Base-by-base conservation (phyloP, 2,888 invertebrate species). In the Andrena hattorfiana region DNA sequence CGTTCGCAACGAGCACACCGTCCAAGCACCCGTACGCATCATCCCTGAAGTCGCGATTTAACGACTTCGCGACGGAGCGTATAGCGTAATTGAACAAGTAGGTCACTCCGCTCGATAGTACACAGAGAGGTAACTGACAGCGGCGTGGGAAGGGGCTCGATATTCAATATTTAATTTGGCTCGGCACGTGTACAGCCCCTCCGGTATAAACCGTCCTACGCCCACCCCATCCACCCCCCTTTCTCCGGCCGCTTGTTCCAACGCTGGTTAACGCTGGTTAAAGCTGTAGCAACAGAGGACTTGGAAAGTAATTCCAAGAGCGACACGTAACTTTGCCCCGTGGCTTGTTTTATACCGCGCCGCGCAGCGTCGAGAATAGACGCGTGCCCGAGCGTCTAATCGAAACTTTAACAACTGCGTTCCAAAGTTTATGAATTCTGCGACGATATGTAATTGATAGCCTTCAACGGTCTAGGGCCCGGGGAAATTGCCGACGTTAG, bases 101-200 rank as follows among this genome's bases (percentile, higher is more conserved):
- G 87, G 87, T 87, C 88, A 67, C 49, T 60, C 76, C 83, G 81
- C 77, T 71, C 76, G 85, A 80, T 78, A 73, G 64, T 32, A 78
- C 26, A 30, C 20, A 77, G 64, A 66, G 69, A 73, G 64, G 60
- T 71, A 75, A 71, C 75, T 63, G 79, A 49, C 68, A 74, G 72
- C 26, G 49, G 48, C 51, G 35, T 60, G 76, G 79, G 56, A 62
- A 56, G 62, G 71, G 66, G 59, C 86, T 87, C 90, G 90, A 91
- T 91, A 90, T 90, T 91, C 90, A 87, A 90, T 90, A 90, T 90
- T 90, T 90, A 89, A 90, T 90, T 90, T 89, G 85, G 78, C 79
- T 83, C 81, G 60, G 72, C 83, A 84, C 84, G 83, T 80, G 86
- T 82, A 72, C 83, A 73, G 26, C 71, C 76, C 75, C 49, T 66